A percentile compares a stretch with the other conserved stretches of the same genome.
Evolutionary conservation across 2,113 vertebrate species (phyloP).

Genomic region (Talpa occidentalis): DNA sequence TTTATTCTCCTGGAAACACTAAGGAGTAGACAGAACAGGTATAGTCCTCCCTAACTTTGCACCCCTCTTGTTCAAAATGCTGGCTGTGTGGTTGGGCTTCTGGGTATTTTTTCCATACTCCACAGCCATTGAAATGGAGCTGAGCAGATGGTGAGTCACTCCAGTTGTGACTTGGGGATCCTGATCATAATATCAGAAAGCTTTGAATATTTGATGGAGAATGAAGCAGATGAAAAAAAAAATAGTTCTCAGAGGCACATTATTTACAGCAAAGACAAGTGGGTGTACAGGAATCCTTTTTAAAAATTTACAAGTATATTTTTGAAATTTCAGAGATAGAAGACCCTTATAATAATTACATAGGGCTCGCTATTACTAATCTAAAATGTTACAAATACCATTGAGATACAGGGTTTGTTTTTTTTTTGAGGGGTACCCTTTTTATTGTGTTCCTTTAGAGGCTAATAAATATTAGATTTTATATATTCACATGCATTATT

Average conservation of each 20-base stretch:
- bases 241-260: not conserved
- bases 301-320: not conserved
- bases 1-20: not conserved
- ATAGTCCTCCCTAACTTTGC: not conserved
- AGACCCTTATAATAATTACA: slow-evolving; percentile 38
- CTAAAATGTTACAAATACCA: slow-evolving; percentile 38
- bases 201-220: not conserved
- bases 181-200: not conserved
- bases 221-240: not conserved
- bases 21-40: not conserved
- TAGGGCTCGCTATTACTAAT: not conserved
- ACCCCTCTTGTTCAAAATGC: not conserved
- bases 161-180: not conserved
- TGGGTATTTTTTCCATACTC: not conserved
- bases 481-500: slow-evolving; percentile 15
- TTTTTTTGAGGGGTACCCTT: not conserved
- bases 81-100: not conserved
- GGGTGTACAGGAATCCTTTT: not conserved
- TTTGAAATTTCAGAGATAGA: slow-evolving; percentile 48
- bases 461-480: not conserved
- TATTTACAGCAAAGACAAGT: not conserved
- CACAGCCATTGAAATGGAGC: not conserved
- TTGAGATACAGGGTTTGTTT: not conserved
- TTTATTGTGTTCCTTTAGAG: not conserved
- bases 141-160: not conserved